Evolutionary conservation across 2,888 invertebrate genomes (phyloP), one percentile per base, ranked within the genome.

Genomic region (Catotricha subobsoleta): DNA sequence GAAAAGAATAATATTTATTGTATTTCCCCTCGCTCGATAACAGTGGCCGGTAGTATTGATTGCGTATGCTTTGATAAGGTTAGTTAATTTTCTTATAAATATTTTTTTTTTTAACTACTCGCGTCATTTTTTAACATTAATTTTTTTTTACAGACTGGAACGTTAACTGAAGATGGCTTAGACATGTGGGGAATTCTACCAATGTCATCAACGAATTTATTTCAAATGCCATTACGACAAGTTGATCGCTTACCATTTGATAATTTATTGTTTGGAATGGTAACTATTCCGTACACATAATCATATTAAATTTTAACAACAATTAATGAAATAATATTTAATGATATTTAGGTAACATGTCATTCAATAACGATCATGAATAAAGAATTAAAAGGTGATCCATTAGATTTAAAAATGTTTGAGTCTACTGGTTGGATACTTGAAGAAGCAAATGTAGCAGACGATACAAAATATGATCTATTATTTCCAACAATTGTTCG

Each of bases 101-200:
- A 33, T 19, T 33, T 2, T 5, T 33, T 10, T 6, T 16, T 3
- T 9, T 33, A 10, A 7, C 9, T 18, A 19, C 9, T 33, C n/a
- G 25, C 8, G 25, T 25, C 7, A 25, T 8, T 10, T 25, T 10
- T 25, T 8, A 25, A 25, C 10, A 10, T 16, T 19, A n/a, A 6
- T 3, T 34, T 34, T 5, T 15, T 48, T 12, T 58, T n/a, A n/a
- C n/a, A 87, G 82, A 95, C 95, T 15, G 95, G 95, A 10, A 95
- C 95, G 0, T 60, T 95, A 45, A 95, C 95, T 1, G 94, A 95
- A 60, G 95, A 95, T 57, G 94, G 95, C 0, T 62, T 95, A 20
- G 92, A 94, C 64, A 79, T 95, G 76, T 83, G 87, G 76, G 92
- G 91, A 30, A 81, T 90, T 3, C 79, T 92, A 2, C 79, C 87